Percentiles rank a stretch among this genome's conserved stretches.
Evolutionary conservation across 2,797 vertebrate genomes (phyloP).

Genomic region (Sandelia bainsii): DNA sequence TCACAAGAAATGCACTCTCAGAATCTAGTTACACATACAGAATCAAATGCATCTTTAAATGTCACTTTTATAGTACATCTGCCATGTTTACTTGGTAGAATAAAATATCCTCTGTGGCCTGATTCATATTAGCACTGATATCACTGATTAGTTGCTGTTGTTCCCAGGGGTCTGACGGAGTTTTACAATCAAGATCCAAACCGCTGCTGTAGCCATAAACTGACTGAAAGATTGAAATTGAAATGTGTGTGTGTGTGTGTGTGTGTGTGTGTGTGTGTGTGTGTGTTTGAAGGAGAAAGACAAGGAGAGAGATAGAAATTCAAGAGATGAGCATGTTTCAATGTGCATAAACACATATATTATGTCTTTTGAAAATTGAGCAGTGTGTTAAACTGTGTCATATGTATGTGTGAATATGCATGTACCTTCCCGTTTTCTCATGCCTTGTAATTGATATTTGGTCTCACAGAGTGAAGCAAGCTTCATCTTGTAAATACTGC

Average conservation of each 20-base stretch:
- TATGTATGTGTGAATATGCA: background rate
- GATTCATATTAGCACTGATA: slow-evolving; percentile 14
- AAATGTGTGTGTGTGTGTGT: background rate
- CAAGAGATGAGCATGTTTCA: background rate
- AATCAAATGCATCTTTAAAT: slow-evolving; percentile 30
- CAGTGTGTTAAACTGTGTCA: background rate
- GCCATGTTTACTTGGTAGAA: slow-evolving; percentile 11
- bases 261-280: too few species aligned
- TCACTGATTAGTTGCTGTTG: slow-evolving; percentile 8
- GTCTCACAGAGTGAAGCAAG: background rate
- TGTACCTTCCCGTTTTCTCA: background rate
- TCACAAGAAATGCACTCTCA: background rate
- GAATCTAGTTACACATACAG: slow-evolving; percentile 6
- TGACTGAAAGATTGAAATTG: slow-evolving; percentile 32
- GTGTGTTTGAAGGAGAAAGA: background rate
- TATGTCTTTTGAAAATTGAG: background rate
- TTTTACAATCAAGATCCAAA: slow-evolving; percentile 45
- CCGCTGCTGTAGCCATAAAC: slow-evolving; percentile 34
- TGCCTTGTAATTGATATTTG: slow-evolving; percentile 2
- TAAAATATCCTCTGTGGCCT: slow-evolving; percentile 21
- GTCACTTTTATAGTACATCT: slow-evolving; percentile 21
- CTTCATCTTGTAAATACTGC: slow-evolving; percentile 28
- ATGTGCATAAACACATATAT: background rate
- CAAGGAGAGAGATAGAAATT: background rate
- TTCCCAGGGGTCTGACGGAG: slow-evolving; percentile 13